Conservation (phyloP, 2,797 vertebrate genomes). For the Oceanodroma leucorhoa region DNA sequence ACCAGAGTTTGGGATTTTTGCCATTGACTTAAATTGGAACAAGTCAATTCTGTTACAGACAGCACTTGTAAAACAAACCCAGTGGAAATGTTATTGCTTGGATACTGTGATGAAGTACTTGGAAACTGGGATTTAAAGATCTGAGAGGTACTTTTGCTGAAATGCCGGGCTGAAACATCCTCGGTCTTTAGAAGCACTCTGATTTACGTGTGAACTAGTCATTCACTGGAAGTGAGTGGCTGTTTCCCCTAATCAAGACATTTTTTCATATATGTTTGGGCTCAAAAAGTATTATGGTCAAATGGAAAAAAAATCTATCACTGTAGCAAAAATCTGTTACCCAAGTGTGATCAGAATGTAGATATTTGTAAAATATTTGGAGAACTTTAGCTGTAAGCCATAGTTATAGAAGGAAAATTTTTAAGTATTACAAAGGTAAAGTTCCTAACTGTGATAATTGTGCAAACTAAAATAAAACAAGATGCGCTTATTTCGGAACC, state of each 20-base stretch:
- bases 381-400: not conserved
- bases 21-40: not conserved
- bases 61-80: not conserved
- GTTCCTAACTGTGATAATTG: not conserved
- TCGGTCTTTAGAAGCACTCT: not conserved
- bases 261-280: not conserved
- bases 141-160: not conserved
- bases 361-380: not conserved
- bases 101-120: not conserved
- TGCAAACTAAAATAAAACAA: not conserved
- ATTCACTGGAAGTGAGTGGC: not conserved
- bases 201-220: not conserved
- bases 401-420: not conserved
- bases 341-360: not conserved
- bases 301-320: not conserved
- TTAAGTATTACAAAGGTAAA: not conserved
- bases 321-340: not conserved
- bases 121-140: not conserved
- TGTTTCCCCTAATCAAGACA: not conserved
- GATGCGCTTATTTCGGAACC: not conserved
- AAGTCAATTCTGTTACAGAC: not conserved
- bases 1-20: not conserved
- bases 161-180: not conserved
- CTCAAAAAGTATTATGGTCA: fast-evolving
- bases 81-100: not conserved